A percentile compares a stretch with the other conserved stretches of the same genome.
These are phyloP conservation scores for Argyresthia goedartella DNA, from an alignment of 2,888 invertebrate genomes.

Conservation along the genomic window DNA sequence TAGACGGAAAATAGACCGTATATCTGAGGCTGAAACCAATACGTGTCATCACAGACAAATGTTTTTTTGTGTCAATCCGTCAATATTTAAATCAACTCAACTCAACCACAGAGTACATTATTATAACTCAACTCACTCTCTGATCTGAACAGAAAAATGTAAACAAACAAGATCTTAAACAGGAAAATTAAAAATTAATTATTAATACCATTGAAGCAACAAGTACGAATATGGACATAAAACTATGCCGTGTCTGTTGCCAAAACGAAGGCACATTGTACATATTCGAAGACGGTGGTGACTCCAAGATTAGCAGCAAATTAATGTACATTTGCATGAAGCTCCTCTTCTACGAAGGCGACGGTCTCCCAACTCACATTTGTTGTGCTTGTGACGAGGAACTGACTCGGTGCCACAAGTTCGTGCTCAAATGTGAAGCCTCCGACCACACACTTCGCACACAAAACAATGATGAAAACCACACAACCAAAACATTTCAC, in stretches of 20 bases:
- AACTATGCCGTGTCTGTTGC: slow-evolving; percentile 39
- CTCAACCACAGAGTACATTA: no score
- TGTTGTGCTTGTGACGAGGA: slow-evolving; percentile 33
- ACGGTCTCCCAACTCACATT: slow-evolving; percentile 34
- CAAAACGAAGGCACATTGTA: slow-evolving; percentile 24
- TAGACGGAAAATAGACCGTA: no score
- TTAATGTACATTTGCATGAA: slow-evolving; percentile 40
- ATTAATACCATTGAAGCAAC: neutral
- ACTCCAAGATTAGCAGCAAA: slow-evolving; percentile 23
- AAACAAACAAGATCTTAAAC: no score
- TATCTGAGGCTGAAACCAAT: no score
- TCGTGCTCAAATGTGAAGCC: slow-evolving; percentile 39
- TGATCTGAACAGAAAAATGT: no score
- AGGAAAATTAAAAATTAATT: no score
- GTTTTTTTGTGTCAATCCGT: no score
- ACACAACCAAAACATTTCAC: neutral
- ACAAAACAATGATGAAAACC: neutral
- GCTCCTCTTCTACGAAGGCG: slow-evolving; percentile 27
- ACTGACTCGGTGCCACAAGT: slow-evolving; percentile 30
- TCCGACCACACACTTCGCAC: slow-evolving; percentile 33
- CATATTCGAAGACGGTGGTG: slow-evolving; percentile 23
- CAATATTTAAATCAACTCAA: no score
- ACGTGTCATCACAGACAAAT: no score
- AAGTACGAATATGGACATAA: slow-evolving; percentile 22
- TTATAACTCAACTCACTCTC: no score